phyloP scores from a whole-genome alignment of 2,797 vertebrate genomes.

The Galagoides demidoff region DNA sequence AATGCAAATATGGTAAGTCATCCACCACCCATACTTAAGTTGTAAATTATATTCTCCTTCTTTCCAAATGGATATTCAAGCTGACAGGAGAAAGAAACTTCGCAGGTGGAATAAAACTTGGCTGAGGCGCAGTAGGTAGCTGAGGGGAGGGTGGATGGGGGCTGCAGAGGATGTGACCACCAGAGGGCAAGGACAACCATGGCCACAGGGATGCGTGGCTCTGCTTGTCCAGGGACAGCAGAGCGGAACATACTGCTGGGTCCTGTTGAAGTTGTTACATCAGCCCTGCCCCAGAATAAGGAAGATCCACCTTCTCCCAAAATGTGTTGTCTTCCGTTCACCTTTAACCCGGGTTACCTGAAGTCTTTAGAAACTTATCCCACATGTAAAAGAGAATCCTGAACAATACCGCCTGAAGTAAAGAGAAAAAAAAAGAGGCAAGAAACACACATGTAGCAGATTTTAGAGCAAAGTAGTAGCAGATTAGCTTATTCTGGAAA shows the following conservation, averaged over 20 bases:
- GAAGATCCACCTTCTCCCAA: not conserved
- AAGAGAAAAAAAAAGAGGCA: not conserved
- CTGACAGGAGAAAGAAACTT: not conserved
- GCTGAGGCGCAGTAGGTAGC: not conserved
- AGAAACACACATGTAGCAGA: not conserved
- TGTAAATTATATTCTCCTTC: not conserved
- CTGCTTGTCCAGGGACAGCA: no score
- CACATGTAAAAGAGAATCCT: not conserved
- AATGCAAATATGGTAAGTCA: not conserved
- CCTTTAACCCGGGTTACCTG: not conserved
- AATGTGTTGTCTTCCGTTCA: not conserved
- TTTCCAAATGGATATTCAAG: not conserved
- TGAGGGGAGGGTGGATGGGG: no score
- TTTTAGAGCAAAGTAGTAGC: not conserved
- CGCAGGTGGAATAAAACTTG: not conserved
- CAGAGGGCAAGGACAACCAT: not conserved
- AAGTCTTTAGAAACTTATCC: not conserved
- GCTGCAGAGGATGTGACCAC: rapidly evolving
- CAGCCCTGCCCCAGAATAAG: not conserved
- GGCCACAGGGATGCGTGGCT: rapidly evolving
- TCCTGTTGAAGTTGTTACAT: not conserved
- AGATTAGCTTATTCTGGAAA: not conserved
- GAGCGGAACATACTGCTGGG: not conserved
- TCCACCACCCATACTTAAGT: not conserved
- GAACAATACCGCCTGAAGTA: not conserved